phyloP scores from a whole-genome alignment of 2,113 vertebrate species.

The Piprites chloris region DNA sequence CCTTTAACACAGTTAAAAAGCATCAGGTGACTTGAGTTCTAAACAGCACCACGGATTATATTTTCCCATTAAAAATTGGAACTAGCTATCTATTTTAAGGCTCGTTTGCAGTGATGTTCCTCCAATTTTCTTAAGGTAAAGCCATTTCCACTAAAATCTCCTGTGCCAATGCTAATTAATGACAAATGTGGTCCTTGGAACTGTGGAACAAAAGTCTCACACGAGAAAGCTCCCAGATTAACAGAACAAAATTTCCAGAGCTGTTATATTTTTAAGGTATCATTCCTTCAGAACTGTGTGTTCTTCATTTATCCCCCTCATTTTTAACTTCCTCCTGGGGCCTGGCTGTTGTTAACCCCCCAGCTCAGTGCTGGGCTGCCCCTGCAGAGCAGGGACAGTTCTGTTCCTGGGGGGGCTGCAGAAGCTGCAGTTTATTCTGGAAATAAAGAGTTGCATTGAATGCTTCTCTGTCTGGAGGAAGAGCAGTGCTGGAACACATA shows the following conservation, averaged over 20 bases:
- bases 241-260: background rate
- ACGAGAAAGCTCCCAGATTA: background rate
- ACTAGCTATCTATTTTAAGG: constrained; percentile 5
- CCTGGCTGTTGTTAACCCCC: background rate
- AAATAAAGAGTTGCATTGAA: background rate
- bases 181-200: background rate
- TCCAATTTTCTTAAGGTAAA: background rate
- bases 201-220: background rate
- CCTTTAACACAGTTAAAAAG: background rate
- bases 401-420: background rate
- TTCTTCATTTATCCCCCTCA: background rate
- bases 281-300: background rate
- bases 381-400: background rate
- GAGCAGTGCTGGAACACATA: background rate
- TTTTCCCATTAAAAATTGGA: background rate
- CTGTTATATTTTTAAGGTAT: background rate
- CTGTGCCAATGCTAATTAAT: background rate
- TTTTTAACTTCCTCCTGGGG: background rate
- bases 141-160: background rate
- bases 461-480: background rate
- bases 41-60: background rate
- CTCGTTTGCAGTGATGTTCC: background rate
- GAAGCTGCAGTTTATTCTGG: background rate
- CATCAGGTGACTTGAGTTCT: background rate
- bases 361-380: background rate